Conservation (phyloP, 2,797 vertebrate species). For the Fistularia tabacaria region DNA sequence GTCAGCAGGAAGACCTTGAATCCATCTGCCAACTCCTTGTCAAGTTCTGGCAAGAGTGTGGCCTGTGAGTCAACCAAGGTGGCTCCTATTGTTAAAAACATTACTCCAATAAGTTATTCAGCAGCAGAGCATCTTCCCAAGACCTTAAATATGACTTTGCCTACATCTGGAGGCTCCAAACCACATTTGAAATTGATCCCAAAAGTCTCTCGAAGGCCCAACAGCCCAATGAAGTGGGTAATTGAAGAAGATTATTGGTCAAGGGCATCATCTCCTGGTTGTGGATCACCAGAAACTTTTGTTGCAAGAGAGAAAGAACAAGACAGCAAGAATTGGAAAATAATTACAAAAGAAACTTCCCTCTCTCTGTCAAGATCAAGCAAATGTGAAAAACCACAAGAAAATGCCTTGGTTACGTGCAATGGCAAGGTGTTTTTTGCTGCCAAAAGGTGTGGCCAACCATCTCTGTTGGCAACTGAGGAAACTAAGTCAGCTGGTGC, state of each 20-base stretch:
- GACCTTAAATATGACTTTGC: neutral
- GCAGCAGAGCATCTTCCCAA: conserved; percentile 11
- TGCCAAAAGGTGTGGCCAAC: conserved; percentile 36
- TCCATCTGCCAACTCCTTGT: conserved; percentile 15
- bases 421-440: conserved; percentile 69
- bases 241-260: conserved; percentile 53
- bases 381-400: conserved; percentile 22
- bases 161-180: conserved; percentile 2
- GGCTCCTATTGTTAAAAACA: conserved; percentile 24
- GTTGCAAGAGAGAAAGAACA: conserved; percentile 1
- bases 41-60: conserved; percentile 25
- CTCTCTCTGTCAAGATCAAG: conserved; percentile 5
- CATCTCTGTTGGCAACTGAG: neutral
- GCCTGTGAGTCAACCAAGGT: conserved; percentile 55
- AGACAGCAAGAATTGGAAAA: conserved; percentile 8
- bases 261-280: conserved; percentile 9
- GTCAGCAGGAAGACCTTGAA: conserved; percentile 54
- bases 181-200: conserved; percentile 37
- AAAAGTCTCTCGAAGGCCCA: conserved; percentile 40
- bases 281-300: too few relatives aligned
- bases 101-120: neutral
- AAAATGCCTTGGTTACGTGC: conserved; percentile 61
- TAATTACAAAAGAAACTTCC: neutral
- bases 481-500: neutral
- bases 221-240: conserved; percentile 68